Conservation (phyloP, 2,797 vertebrate species). For the Clarias platycephalus region DNA sequence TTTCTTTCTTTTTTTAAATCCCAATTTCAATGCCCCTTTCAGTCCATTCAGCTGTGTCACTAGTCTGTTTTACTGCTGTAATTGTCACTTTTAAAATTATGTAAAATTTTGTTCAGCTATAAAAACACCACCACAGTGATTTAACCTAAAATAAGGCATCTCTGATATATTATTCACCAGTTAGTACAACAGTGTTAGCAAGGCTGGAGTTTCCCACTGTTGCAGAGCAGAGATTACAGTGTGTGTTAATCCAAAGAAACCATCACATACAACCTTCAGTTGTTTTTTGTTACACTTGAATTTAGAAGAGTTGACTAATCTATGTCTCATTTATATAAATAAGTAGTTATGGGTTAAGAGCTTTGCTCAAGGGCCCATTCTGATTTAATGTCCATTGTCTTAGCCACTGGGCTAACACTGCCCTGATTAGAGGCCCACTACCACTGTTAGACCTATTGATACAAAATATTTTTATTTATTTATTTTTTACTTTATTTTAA, state of each 20-base stretch:
- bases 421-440: background rate
- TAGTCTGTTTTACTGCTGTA: slow-evolving; percentile 13
- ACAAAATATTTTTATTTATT: background rate
- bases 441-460: background rate
- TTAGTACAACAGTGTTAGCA: background rate
- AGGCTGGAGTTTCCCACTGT: background rate
- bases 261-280: background rate
- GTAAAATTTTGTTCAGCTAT: background rate
- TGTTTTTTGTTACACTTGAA: background rate
- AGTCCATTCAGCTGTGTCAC: background rate
- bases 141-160: background rate
- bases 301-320: background rate
- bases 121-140: background rate
- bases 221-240: background rate
- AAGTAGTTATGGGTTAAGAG: background rate
- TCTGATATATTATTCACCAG: background rate
- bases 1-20: background rate
- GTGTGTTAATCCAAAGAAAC: background rate
- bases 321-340: background rate
- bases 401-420: background rate
- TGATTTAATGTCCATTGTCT: background rate
- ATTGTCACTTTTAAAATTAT: background rate
- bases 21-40: background rate
- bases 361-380: background rate
- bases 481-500: background rate